phyloP scores from a whole-genome alignment of 2,888 invertebrate genomes.

The Seira ritae region DNA sequence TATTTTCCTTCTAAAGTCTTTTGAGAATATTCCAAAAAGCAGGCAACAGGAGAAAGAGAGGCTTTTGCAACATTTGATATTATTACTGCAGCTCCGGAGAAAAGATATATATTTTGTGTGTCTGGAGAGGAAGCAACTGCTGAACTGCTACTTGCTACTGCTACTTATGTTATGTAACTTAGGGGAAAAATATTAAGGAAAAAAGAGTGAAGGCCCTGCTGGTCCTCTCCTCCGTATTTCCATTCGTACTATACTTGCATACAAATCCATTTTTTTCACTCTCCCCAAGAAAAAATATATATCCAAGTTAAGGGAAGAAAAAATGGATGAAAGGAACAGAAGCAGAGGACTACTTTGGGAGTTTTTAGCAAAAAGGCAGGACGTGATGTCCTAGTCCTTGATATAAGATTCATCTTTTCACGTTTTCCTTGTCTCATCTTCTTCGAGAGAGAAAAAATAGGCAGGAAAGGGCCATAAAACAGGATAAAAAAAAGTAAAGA shows the following conservation, averaged over 20 bases:
- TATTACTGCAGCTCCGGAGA: no score
- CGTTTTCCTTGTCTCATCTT: no score
- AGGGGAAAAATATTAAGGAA: background rate
- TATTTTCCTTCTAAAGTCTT: conserved; percentile 52
- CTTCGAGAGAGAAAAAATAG: conserved; percentile 1
- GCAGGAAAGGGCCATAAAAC: conserved; percentile 36
- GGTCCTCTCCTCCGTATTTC: conserved; percentile 16
- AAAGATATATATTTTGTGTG: no score
- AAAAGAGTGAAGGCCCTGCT: background rate
- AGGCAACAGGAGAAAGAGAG: conserved; percentile 18
- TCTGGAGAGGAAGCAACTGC: no score
- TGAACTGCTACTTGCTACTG: background rate
- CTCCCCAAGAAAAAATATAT: no score
- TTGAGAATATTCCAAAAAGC: conserved; percentile 50
- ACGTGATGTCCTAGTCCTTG: conserved; percentile 61
- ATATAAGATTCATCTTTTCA: no score
- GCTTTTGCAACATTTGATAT: background rate
- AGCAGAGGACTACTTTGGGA: no score
- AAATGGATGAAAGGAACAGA: conserved; percentile 56
- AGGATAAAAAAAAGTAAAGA: conserved; percentile 39
- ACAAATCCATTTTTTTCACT: conserved; percentile 43
- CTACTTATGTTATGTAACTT: conserved; percentile 29
- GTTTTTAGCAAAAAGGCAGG: conserved; percentile 60
- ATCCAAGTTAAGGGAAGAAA: no score
- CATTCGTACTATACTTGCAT: conserved; percentile 39